Conservation (phyloP, 92 coral and sea anemone species). For the Epizoanthus ramosus region DNA sequence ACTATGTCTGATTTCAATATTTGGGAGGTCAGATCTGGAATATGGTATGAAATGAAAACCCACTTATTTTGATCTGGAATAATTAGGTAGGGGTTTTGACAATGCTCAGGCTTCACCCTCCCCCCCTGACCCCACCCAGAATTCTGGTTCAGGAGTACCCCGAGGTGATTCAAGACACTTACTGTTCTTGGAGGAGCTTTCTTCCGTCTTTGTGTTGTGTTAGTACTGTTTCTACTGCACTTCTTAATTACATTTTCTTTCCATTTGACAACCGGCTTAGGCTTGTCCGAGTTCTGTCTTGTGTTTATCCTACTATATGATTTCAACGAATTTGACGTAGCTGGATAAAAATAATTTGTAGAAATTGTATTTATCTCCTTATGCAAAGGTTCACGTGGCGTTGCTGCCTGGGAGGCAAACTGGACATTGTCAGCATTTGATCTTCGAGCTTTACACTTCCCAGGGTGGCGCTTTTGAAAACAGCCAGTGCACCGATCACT, state of each 20-base stretch:
- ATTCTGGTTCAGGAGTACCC: too few relatives aligned
- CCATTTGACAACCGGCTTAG: background rate
- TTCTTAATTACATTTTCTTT: background rate
- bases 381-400: conserved; percentile 17
- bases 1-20: too few relatives aligned
- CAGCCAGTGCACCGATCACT: background rate
- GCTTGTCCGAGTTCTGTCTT: background rate
- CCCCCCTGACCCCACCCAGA: too few relatives aligned
- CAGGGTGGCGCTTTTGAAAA: background rate
- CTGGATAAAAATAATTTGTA: conserved; percentile 16
- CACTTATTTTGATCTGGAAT: too few relatives aligned
- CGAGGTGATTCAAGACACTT: background rate
- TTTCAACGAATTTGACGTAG: background rate
- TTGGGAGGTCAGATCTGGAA: too few relatives aligned
- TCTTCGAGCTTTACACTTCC: background rate
- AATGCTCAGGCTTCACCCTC: too few relatives aligned
- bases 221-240: background rate
- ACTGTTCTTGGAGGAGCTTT: conserved; percentile 15
- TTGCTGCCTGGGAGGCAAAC: background rate
- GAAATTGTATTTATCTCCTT: background rate
- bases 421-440: background rate
- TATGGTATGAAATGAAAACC: too few relatives aligned
- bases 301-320: background rate
- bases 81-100: too few relatives aligned
- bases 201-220: background rate